Evolutionary conservation across 1,140 invertebrate genomes (phyloP), one percentile per base, ranked within the genome.

Genomic region (Drosophila tsacasi): DNA sequence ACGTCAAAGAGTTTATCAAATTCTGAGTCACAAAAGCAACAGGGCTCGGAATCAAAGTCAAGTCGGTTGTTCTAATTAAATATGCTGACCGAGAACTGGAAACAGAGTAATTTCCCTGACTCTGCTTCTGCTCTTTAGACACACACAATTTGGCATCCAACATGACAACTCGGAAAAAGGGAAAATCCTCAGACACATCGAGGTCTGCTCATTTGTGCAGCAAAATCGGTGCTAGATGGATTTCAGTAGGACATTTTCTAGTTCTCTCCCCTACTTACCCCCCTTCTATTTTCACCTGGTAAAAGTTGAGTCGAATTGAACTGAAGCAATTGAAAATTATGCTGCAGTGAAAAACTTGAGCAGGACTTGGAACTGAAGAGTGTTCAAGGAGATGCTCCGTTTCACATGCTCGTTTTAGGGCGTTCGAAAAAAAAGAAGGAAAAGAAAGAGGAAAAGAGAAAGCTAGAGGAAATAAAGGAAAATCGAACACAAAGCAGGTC

Each of bases 401-500:
- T 61, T 61, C 55, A 74, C 67, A 74, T 77, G 58, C 72, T 72
- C 76, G 64, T 57, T 63, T 55, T 19, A 42, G 12, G 25, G 52
- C 50, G 50, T 64, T 63, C 44, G 46, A 15, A 47, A 61, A 42
- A 27, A 30, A 17, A 13, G 21, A 49, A 6, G 23, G 17, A 44
- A 50, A 58, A 13, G 23, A 10, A 15, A 30, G 1, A 8, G n/a
- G 21, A 10, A 17, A n/a, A 8, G 27, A 21, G 30, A 47, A 61
- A 32, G 30, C 30, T 30, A 25, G 39, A 19, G 52, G 15, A 69
- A 62, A 62, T 40, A 25, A n/a, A 27, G 12, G 37, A 50, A 73
- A 73, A 35, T 73, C 55, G 35, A 62, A 69, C 54, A 42, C 54
- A 77, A 89, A 89, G 82, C 85, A 90, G 85, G 85, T 89, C 85